Evolutionary conservation across 2,888 invertebrate species (phyloP).

Genomic region (Nephrotoma appendiculata): DNA sequence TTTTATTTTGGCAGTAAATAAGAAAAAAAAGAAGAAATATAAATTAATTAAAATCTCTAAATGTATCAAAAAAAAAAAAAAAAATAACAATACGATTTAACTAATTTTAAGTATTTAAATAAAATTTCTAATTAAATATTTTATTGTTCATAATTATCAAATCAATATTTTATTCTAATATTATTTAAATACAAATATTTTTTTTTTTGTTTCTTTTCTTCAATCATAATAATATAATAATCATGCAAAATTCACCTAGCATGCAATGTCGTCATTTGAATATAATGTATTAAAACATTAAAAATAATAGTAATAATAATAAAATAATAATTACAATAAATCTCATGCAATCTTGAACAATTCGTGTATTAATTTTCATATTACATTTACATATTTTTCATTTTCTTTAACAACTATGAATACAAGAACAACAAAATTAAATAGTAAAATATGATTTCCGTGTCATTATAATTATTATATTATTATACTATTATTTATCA

Average conservation of each 20-base stretch:
- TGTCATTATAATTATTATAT: not conserved
- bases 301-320: not conserved
- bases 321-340: not conserved
- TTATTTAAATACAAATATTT: not conserved
- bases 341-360: not conserved
- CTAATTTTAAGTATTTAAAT: slow-evolving; percentile 14
- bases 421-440: not conserved
- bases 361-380: not conserved
- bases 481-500: not conserved
- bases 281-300: not conserved
- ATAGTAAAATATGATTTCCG: not conserved
- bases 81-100: not conserved
- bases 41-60: not conserved
- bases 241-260: not conserved
- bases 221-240: not conserved
- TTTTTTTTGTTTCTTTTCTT: not conserved
- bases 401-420: not conserved
- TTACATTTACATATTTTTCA: not conserved
- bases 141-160: not conserved
- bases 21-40: not conserved
- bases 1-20: not conserved
- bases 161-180: not conserved
- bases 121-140: not conserved
- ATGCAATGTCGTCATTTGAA: slow-evolving; percentile 1
- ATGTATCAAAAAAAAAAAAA: not conserved